A percentile compares a stretch with the other conserved stretches of the same genome.
Conservation (phyloP, 2,888 invertebrate species). For the Drosophila villosipedis region DNA sequence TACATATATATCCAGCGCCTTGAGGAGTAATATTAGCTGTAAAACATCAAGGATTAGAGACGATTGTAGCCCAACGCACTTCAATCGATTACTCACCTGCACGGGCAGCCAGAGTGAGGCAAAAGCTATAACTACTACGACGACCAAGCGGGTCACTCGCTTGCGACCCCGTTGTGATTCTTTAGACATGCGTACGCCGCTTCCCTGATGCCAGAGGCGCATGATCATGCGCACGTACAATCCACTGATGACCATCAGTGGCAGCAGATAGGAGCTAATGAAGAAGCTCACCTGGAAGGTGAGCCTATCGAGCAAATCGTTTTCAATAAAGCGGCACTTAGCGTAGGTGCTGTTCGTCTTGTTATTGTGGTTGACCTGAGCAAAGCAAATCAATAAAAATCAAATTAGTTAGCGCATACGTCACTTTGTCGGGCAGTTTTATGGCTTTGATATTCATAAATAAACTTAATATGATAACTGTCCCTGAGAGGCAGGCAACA, state of each 20-base stretch:
- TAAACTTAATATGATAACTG: slow-evolving; percentile 33
- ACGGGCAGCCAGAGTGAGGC: slow-evolving; percentile 98
- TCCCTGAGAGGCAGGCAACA: slow-evolving; percentile 26
- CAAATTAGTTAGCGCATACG: slow-evolving; percentile 51
- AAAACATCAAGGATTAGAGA: slow-evolving; percentile 67
- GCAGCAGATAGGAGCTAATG: slow-evolving; percentile 93
- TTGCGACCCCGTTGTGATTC: slow-evolving; percentile 92
- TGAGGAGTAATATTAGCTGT: slow-evolving; percentile 92
- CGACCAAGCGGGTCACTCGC: slow-evolving; percentile 95
- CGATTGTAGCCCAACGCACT: not conserved
- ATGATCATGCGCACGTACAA: slow-evolving; percentile 95
- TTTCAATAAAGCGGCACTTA: slow-evolving; percentile 87
- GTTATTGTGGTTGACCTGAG: slow-evolving; percentile 85
- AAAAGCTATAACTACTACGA: slow-evolving; percentile 95
- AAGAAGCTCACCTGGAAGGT: slow-evolving; percentile 91
- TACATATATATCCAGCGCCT: slow-evolving; percentile 88
- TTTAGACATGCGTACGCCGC: slow-evolving; percentile 91
- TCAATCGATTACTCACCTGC: slow-evolving; percentile 87
- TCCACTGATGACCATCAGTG: slow-evolving; percentile 93
- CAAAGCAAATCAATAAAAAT: slow-evolving; percentile 11
- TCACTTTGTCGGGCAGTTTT: slow-evolving; percentile 55
- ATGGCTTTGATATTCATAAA: slow-evolving; percentile 45
- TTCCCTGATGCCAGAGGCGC: slow-evolving; percentile 93
- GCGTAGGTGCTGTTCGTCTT: slow-evolving; percentile 58
- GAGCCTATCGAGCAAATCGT: slow-evolving; percentile 85